Conservation (phyloP, 2,113 vertebrate species). For the Ibidorhyncha struthersii region DNA sequence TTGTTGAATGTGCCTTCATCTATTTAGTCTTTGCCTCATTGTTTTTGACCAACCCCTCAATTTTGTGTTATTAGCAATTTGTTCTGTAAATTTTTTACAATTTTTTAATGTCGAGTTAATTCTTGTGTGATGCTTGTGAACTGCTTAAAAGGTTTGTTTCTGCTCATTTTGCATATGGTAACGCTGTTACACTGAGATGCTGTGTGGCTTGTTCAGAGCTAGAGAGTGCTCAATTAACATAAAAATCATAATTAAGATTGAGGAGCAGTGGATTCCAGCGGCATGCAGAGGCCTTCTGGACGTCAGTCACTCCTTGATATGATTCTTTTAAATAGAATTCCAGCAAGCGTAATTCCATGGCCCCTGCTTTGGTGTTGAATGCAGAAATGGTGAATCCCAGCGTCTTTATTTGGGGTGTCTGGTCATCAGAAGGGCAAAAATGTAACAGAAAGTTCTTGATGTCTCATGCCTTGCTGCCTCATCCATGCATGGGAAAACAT, state of each 20-base stretch:
- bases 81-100: constrained; percentile 44
- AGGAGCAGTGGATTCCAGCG: background rate
- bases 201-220: background rate
- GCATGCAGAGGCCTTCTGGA: background rate
- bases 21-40: background rate
- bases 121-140: background rate
- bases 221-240: background rate
- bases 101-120: constrained; percentile 69
- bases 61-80: constrained; percentile 44
- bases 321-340: background rate
- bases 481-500: rapidly evolving
- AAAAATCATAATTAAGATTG: background rate
- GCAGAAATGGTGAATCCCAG: background rate
- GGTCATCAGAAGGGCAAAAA: background rate
- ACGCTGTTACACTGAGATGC: background rate
- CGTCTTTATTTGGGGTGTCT: background rate
- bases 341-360: background rate
- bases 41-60: constrained; percentile 5
- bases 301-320: rapidly evolving
- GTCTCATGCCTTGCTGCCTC: background rate
- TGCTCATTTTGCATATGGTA: background rate
- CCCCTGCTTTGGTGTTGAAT: rapidly evolving
- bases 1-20: background rate
- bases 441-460: background rate
- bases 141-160: background rate